Evolutionary conservation across 2,113 vertebrate genomes (phyloP), one percentile per base, ranked within the genome.

Genomic region (Corythaixoides concolor): DNA sequence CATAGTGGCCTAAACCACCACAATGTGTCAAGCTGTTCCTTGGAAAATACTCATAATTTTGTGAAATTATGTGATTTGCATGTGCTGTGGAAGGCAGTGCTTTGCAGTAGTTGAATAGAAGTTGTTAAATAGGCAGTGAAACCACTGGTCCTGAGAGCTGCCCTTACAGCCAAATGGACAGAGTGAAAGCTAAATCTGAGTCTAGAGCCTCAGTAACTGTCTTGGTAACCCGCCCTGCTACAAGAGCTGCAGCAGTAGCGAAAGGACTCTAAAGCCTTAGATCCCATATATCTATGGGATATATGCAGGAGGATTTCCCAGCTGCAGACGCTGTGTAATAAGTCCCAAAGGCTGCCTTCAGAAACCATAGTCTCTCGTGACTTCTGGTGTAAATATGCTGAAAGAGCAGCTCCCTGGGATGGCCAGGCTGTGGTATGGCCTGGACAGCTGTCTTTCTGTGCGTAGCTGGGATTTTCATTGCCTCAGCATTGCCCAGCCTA

Each of bases 321-420:
- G 28, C 21, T 68, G 49, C 24, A 67, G 53, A 67, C 1, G 4
- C 18, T 56, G 12, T 53, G 19, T 16, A 64, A 75, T 35, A 56
- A 67, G 32, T n/a, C 58, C 15, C 26, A 55, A 49, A 88, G 27
- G 19, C 45, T 53, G 17, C 75, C 50, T 76, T 86, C 35, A 72
- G 50, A 91, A 81, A 15, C 3, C 0, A 0, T 11, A 19, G 28
- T 50, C 12, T 81, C 27, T 49, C 30, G n/a, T 73, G n/a, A 53
- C 18, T 67, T 62, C 32, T 67, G 69, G 33, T 67, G 27, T 66
- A 39, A 59, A 60, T 5, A n/a, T 60, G 52, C 64, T 39, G 39
- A 39, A 66, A 45, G 28, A 95, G 69, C 35, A 32, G 39, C 58
- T 67, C 27, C 14, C 23, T n/a, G 23, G 26, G 32, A 12, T 9